These are phyloP conservation scores for Coturnix japonica DNA, from an alignment of 2,113 vertebrate genomes.

Conservation along the genomic window DNA sequence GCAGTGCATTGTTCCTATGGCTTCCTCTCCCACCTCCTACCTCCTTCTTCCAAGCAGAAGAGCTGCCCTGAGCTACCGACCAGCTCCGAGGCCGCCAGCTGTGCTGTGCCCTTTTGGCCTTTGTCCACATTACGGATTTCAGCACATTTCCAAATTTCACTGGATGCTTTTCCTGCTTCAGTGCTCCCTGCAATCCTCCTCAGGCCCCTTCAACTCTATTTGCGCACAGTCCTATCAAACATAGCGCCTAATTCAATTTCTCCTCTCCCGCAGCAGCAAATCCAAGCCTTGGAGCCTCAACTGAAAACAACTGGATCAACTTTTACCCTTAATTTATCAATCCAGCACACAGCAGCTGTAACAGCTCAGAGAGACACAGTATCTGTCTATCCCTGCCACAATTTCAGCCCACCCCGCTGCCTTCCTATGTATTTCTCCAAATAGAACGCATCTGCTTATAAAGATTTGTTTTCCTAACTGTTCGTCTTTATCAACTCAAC, in stretches of 20 bases:
- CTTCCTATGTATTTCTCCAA: not conserved
- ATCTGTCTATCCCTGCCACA: not conserved
- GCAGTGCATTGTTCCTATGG: not conserved
- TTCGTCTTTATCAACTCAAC: not conserved
- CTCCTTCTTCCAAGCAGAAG: not conserved
- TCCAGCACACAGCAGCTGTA: not conserved
- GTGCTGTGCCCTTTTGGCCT: fast-evolving
- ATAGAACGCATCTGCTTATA: not conserved
- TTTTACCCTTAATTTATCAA: conserved; percentile 13
- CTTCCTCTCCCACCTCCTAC: not conserved
- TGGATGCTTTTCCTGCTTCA: not conserved
- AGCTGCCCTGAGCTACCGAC: not conserved
- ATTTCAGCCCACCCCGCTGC: not conserved
- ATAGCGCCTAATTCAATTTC: not conserved
- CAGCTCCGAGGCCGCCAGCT: not conserved
- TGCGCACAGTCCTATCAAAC: not conserved
- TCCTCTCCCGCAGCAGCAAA: not conserved
- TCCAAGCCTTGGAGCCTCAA: not conserved
- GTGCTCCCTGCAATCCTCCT: not conserved
- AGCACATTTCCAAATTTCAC: not conserved
- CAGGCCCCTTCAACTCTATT: not conserved
- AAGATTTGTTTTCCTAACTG: conserved; percentile 1
- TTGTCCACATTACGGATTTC: fast-evolving
- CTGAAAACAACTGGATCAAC: not conserved
- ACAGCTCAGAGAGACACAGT: conserved; percentile 15